A percentile compares a stretch with the other conserved stretches of the same genome.
These are phyloP conservation scores for Alloplasta piceator DNA, from an alignment of 2,888 invertebrate species.

Conservation along the genomic window DNA sequence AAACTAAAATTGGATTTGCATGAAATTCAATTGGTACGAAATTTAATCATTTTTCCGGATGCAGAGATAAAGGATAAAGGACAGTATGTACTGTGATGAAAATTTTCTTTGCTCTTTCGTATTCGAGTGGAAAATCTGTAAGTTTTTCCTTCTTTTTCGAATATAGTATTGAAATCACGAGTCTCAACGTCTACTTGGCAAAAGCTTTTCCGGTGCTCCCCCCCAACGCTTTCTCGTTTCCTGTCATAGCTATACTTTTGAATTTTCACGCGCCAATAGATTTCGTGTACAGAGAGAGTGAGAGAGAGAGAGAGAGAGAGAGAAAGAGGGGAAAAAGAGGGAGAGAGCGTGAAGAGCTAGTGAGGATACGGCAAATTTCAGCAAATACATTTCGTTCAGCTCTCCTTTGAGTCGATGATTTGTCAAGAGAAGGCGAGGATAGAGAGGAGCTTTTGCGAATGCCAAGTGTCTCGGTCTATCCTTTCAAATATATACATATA, in stretches of 20 bases:
- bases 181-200: background rate
- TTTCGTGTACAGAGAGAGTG: slow-evolving; percentile 30
- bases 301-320: no score
- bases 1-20: no score
- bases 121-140: background rate
- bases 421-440: slow-evolving; percentile 37
- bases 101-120: no score
- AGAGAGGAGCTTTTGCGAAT: slow-evolving; percentile 14
- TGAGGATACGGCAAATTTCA: slow-evolving; percentile 43
- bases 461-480: slow-evolving; percentile 11
- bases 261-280: slow-evolving; percentile 42
- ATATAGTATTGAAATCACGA: slow-evolving; percentile 4
- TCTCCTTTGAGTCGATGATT: slow-evolving; percentile 56
- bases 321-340: background rate
- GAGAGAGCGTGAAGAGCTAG: background rate
- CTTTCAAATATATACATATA: background rate
- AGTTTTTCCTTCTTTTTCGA: background rate
- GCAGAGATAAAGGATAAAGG: no score
- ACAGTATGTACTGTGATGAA: no score
- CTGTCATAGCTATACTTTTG: slow-evolving; percentile 37
- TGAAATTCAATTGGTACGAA: no score
- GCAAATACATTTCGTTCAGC: slow-evolving; percentile 45
- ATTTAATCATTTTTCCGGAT: no score
- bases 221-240: slow-evolving; percentile 21
- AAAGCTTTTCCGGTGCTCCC: slow-evolving; percentile 13